These are phyloP conservation scores for Pseudotriccus pelzelni DNA, from an alignment of 2,797 vertebrate genomes.

Conservation along the genomic window DNA sequence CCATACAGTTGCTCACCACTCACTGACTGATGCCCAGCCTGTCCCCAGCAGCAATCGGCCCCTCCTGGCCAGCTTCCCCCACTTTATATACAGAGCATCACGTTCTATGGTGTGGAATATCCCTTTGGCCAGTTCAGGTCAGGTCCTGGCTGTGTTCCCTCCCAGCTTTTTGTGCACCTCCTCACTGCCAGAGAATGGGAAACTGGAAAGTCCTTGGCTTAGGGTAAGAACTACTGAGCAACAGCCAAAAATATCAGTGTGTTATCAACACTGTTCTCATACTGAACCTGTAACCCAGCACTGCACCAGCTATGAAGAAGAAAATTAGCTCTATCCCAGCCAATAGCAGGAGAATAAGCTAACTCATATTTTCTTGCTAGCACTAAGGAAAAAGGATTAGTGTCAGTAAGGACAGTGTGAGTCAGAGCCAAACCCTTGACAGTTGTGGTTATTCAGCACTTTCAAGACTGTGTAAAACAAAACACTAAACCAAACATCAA, in stretches of 20 bases:
- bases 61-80: neutral
- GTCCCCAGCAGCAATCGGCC: neutral
- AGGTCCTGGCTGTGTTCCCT: neutral
- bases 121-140: neutral
- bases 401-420: neutral
- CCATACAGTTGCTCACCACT: neutral
- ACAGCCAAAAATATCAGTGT: neutral
- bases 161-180: neutral
- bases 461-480: neutral
- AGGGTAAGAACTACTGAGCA: neutral
- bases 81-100: neutral
- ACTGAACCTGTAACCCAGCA: neutral
- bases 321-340: neutral
- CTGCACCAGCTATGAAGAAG: neutral
- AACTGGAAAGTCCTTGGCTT: neutral
- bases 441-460: fast-evolving
- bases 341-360: neutral
- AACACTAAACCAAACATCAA: neutral
- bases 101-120: neutral
- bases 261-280: neutral
- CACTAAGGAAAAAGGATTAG: neutral
- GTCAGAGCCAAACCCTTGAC: neutral
- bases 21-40: neutral
- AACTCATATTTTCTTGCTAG: neutral
- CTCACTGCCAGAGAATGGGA: neutral